phyloP scores from a whole-genome alignment of 2,888 invertebrate species.

The Leucophenga maculata region DNA sequence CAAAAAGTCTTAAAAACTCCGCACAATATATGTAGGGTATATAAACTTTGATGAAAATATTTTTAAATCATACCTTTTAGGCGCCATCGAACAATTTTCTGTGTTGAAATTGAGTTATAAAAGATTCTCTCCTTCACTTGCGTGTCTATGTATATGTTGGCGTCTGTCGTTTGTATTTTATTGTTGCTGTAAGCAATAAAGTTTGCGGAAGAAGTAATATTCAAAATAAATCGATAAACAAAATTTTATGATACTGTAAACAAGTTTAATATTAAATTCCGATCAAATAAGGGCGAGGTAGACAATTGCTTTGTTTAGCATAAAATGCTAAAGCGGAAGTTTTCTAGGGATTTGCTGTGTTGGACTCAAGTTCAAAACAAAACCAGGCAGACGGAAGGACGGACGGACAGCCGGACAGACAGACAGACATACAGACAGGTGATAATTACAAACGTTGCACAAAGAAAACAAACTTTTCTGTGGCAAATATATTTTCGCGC shows the following conservation, averaged over 20 bases:
- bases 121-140: neutral
- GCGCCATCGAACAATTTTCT: neutral
- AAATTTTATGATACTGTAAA: constrained; percentile 63
- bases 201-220: constrained; percentile 33
- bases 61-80: constrained; percentile 8
- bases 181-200: constrained; percentile 26
- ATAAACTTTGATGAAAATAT: neutral
- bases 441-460: constrained; percentile 40
- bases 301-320: too few species aligned
- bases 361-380: too few species aligned
- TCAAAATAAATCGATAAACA: constrained; percentile 53
- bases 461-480: too few species aligned
- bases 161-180: too few species aligned
- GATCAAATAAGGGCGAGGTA: too few species aligned
- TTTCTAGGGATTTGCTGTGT: too few species aligned
- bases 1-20: constrained; percentile 20
- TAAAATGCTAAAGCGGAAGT: too few species aligned
- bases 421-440: constrained; percentile 34
- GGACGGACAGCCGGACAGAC: too few species aligned
- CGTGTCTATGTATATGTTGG: too few species aligned
- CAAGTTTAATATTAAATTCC: constrained; percentile 57
- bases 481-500: too few species aligned
- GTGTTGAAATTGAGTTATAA: constrained; percentile 23
- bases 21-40: neutral
- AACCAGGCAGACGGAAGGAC: too few species aligned